Base-by-base conservation (phyloP, 2,113 vertebrate genomes). In the Chaetodon trifascialis region DNA sequence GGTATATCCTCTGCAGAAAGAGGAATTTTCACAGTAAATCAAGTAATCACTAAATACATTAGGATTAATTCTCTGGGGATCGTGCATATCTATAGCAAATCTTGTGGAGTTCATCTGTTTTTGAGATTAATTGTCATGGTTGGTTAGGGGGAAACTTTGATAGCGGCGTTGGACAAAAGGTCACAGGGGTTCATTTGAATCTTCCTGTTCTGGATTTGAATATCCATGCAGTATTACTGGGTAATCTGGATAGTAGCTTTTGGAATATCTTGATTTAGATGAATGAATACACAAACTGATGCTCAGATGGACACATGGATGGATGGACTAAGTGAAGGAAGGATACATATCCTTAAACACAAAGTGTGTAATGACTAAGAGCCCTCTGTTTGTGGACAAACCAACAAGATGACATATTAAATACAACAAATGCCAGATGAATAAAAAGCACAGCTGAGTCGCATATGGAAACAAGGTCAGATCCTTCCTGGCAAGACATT, bases 361-460 rank as follows among this genome's bases (percentile, higher is more conserved):
- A 30, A 30, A 30, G 30, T 30, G 30, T 30, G 30, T 3, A 30
- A 30, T 30, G 30, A 30, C 30, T 30, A 30, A 30, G 49, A 51
- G 49, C 42, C 58, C 4, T 21, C 36, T 42, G 15, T n/a, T 36
- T 10, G 56, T 9, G 25, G 44, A 21, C 38, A 44, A 40, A 56
- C 51, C 30, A 30, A 30, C 30, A 51, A 71, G 51, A 7, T 3
- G 30, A 30, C 30, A 30, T 8, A 40, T 5, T 40, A 3, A 7
- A 40, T 40, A 40, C 40, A 4, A 44, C 25, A 55, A 60, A 47
- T 23, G 17, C 40, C 25, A 59, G 21, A 62, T 44, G 66, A 36
- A 44, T 40, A 25, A 68, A 23, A 47, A 51, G 25, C 36, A 76
- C 30, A n/a, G 44, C 62, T 68, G 56, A 52, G 34, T 52, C n/a